Percentiles rank a stretch among this genome's conserved stretches.
Evolutionary conservation across 2,888 invertebrate genomes (phyloP).

Genomic region (Tetheella fluctuosa): DNA sequence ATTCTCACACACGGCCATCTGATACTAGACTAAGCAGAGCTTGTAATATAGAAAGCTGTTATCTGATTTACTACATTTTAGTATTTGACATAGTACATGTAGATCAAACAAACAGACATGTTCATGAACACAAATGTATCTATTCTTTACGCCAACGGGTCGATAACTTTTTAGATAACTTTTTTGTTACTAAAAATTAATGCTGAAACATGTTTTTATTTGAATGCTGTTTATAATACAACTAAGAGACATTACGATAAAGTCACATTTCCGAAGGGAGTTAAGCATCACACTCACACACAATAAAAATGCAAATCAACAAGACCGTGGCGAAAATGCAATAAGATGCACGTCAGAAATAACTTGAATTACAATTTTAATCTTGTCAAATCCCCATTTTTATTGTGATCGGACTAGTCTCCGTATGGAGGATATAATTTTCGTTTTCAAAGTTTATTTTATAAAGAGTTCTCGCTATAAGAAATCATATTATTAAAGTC

Average conservation of each 20-base stretch:
- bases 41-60: too few relatives aligned
- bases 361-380: slow-evolving; percentile 83
- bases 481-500: slow-evolving; percentile 77
- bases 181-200: not conserved
- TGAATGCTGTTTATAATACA: slow-evolving; percentile 24
- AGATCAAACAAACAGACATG: too few relatives aligned
- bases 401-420: slow-evolving; percentile 69
- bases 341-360: slow-evolving; percentile 79
- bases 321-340: slow-evolving; percentile 75
- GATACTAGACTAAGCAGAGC: too few relatives aligned
- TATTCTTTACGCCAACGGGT: too few relatives aligned
- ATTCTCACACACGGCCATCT: too few relatives aligned
- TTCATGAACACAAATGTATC: too few relatives aligned
- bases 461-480: slow-evolving; percentile 74
- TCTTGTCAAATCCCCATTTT: slow-evolving; percentile 83
- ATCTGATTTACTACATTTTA: too few relatives aligned
- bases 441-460: slow-evolving; percentile 80
- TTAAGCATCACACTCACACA: slow-evolving; percentile 49
- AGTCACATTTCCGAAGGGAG: slow-evolving; percentile 42
- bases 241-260: slow-evolving; percentile 53
- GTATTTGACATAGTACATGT: too few relatives aligned
- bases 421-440: slow-evolving; percentile 72
- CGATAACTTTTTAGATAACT: too few relatives aligned
- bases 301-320: slow-evolving; percentile 56
- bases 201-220: slow-evolving; percentile 30